phyloP scores from a whole-genome alignment of 2,888 invertebrate species.

The Mesopsocus fuscifrons region DNA sequence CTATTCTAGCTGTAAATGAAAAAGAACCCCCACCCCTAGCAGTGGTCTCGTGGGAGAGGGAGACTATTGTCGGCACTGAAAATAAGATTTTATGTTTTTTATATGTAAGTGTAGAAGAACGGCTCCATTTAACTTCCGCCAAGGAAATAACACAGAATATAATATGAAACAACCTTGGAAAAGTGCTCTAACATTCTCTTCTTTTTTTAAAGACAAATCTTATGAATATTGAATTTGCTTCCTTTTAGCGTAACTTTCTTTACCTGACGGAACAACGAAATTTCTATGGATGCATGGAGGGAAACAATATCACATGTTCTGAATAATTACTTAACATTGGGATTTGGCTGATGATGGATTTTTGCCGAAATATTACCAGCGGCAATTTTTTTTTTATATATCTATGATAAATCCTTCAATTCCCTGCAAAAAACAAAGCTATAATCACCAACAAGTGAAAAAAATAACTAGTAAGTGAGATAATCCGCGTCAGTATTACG shows the following conservation, averaged over 20 bases:
- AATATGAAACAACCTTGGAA: conserved; percentile 1
- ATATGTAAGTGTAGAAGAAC: background rate
- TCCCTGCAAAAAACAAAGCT: too few species aligned
- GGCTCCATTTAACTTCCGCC: background rate
- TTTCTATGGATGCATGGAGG: background rate
- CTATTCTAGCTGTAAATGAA: too few species aligned
- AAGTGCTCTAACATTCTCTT: conserved; percentile 8
- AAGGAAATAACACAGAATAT: background rate
- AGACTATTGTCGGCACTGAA: background rate
- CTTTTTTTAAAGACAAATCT: conserved; percentile 10
- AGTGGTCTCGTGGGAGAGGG: too few species aligned
- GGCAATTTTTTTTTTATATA: too few species aligned
- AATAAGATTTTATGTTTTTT: background rate
- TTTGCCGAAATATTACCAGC: too few species aligned
- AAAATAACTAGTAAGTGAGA: too few species aligned
- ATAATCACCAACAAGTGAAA: too few species aligned
- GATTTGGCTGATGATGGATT: too few species aligned
- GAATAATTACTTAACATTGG: background rate
- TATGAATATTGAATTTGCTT: conserved; percentile 9
- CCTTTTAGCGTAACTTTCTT: conserved; percentile 4
- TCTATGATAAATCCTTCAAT: too few species aligned
- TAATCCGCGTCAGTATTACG: too few species aligned
- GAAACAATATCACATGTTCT: background rate
- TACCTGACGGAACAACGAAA: conserved; percentile 7
- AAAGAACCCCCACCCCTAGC: too few species aligned